Evolutionary conservation across 1,140 invertebrate species (phyloP).

Genomic region (Chlorops oryzae): DNA sequence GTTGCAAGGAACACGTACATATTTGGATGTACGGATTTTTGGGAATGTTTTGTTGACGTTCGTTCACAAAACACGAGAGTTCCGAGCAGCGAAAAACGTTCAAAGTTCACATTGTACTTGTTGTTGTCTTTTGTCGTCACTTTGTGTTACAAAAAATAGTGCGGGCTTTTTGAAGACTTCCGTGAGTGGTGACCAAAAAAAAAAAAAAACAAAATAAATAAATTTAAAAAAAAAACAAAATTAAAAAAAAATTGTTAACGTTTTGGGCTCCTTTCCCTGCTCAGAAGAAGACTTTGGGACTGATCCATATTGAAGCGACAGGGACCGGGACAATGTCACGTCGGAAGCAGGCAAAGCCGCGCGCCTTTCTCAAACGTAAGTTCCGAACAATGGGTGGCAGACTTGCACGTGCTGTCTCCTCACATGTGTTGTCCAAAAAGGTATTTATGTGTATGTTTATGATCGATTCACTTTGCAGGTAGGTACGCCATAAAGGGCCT

Average conservation of each 20-base stretch:
- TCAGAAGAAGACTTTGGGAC: not conserved
- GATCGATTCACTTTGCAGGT: no score
- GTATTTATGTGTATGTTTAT: no score
- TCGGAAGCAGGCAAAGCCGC: constrained; percentile 44
- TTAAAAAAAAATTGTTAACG: constrained; percentile 3
- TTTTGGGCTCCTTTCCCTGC: no score
- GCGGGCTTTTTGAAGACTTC: no score
- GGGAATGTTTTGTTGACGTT: not conserved
- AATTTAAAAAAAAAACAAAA: not conserved
- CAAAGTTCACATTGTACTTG: no score
- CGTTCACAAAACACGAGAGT: not conserved
- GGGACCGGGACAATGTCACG: constrained; percentile 27
- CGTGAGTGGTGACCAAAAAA: not conserved
- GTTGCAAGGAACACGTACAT: not conserved
- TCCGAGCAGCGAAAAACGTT: not conserved
- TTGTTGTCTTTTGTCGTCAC: no score
- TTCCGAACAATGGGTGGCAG: no score
- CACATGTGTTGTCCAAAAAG: no score
- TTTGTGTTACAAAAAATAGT: no score
- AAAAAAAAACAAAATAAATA: not conserved
- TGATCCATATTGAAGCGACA: not conserved
- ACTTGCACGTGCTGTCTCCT: no score
- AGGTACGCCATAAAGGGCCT: no score
- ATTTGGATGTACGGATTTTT: not conserved
- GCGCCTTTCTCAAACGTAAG: constrained; percentile 45